Percentiles rank a stretch among this genome's conserved stretches.
Evolutionary conservation across 2,888 invertebrate genomes (phyloP).

Genomic region (Suillia variegata): DNA sequence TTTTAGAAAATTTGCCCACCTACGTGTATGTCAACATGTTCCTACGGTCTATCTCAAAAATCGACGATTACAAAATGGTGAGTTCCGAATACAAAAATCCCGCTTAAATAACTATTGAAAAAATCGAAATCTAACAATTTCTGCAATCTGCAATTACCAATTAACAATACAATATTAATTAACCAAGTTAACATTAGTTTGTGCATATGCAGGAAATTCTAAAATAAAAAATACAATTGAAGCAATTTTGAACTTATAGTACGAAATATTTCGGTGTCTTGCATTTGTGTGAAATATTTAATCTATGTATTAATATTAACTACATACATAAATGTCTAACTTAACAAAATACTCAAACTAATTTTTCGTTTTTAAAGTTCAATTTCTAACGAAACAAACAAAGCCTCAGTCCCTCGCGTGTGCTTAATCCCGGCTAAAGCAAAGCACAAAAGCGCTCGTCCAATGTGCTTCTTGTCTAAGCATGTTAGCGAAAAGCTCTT

Average conservation of each 20-base stretch:
- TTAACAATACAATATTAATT: too few relatives aligned
- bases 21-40: constrained; percentile 92
- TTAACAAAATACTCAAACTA: too few relatives aligned
- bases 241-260: neutral
- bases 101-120: constrained; percentile 9
- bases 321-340: too few relatives aligned
- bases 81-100: constrained; percentile 63
- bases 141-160: too few relatives aligned
- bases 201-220: constrained; percentile 16
- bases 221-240: neutral
- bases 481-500: too few relatives aligned
- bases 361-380: neutral
- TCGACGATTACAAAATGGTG: constrained; percentile 99
- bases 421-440: too few relatives aligned
- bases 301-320: too few relatives aligned
- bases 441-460: too few relatives aligned
- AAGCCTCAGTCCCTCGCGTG: too few relatives aligned
- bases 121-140: constrained; percentile 2
- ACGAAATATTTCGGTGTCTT: neutral
- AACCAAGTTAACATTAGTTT: too few relatives aligned
- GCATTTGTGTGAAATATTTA: neutral
- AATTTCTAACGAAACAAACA: neutral
- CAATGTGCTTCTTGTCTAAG: too few relatives aligned
- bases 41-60: constrained; percentile 97
- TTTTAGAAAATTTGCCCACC: constrained; percentile 82